These are phyloP conservation scores for Cyclina sinensis DNA, from an alignment of 1,140 invertebrate genomes.

Conservation along the genomic window DNA sequence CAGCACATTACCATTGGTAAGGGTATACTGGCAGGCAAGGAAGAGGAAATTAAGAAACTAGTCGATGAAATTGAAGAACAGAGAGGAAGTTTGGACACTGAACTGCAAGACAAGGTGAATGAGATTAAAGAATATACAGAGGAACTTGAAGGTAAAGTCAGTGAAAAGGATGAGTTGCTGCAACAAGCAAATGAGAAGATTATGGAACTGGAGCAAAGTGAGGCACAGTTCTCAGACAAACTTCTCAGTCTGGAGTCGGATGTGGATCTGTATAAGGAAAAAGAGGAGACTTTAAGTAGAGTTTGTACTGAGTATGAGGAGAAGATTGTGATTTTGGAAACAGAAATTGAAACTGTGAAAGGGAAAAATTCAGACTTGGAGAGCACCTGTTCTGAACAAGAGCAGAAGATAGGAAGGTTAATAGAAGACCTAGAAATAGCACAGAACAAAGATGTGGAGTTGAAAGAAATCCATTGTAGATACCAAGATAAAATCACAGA, in stretches of 20 bases:
- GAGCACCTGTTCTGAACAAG: constrained; percentile 32
- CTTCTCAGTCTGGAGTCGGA: constrained; percentile 42
- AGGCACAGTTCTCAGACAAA: constrained; percentile 8
- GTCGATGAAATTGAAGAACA: constrained; percentile 1
- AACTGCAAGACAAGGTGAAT: constrained; percentile 40
- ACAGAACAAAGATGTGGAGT: constrained; percentile 54
- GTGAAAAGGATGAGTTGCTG: not conserved
- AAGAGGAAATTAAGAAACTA: constrained; percentile 26
- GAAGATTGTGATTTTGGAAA: constrained; percentile 45
- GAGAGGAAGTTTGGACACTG: not conserved
- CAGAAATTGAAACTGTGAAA: constrained; percentile 45
- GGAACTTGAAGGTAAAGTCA: not conserved
- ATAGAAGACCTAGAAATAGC: constrained; percentile 60
- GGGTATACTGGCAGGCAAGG: constrained; percentile 14
- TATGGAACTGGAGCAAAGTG: constrained; percentile 34
- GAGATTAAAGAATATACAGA: constrained; percentile 47
- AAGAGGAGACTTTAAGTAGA: constrained; percentile 34
- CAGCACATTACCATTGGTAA: constrained; percentile 27
- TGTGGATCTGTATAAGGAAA: constrained; percentile 21
- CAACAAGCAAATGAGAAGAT: constrained; percentile 31
- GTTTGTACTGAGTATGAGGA: constrained; percentile 53
- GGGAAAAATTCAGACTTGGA: constrained; percentile 44
- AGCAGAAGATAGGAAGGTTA: constrained; percentile 20
- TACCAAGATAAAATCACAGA: constrained; percentile 48
- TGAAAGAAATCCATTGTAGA: constrained; percentile 31